Evolutionary conservation across 2,888 invertebrate species (phyloP), one percentile per base, ranked within the genome.

Genomic region (Melitaea athalia): DNA sequence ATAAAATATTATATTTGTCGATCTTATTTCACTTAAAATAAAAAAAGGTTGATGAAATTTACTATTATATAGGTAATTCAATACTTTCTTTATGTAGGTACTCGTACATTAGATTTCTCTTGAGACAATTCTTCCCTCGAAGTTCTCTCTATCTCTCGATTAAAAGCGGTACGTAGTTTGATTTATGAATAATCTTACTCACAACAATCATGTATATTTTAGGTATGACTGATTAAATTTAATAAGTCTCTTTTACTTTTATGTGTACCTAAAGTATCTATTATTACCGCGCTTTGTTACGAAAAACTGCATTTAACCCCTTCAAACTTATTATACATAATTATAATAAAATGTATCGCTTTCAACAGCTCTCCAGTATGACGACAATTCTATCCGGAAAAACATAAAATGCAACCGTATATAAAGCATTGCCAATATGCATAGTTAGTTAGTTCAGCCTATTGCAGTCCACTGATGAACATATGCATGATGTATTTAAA

Each of bases 41-140:
- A 24, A 24, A 24, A n/a, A 24, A 24, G 33, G 0, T 55, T 55
- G 17, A 43, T 31, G n/a, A 50, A 14, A 5, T 33, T 55, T 33
- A 55, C 24, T 55, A 15, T 12, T 24, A n/a, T 33, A 62, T 63
- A 14, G n/a, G n/a, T n/a, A 24, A 63, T 42, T 42, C 17, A 63
- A 63, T 49, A 45, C 3, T 45, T 12, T 45, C 14, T 57, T 6
- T 43, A 31, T 47, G 61, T 52, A 8, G 33, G 6, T 33, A 33
- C 33, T 6, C 42, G 6, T 31, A 15, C 52, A 14, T 63, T 57
- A 59, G 43, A 53, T 53, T 12, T 63, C 59, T 67, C 55, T 62
- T 64, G 57, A 68, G 8, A 63, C 53, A 62, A 50, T 61, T 65
- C 52, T 73, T 67, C 67, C 63, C 62, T 63, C 47, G 14, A 59